Evolutionary conservation across 2,113 vertebrate genomes (phyloP).

Genomic region (Platysteira castanea): DNA sequence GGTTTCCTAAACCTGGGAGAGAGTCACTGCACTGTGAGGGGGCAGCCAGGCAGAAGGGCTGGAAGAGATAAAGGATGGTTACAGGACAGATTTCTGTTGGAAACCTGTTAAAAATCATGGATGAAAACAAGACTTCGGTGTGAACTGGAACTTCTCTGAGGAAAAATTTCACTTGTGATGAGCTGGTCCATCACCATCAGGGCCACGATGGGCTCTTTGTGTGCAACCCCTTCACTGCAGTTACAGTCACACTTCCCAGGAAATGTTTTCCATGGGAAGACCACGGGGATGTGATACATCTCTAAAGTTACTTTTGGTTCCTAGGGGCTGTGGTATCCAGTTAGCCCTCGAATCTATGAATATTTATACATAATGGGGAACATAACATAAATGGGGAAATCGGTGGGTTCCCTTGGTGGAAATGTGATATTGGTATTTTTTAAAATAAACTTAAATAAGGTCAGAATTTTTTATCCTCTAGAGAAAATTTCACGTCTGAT

Average conservation of each 20-base stretch:
- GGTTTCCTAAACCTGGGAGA: neutral
- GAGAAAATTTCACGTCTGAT: slow-evolving; percentile 81
- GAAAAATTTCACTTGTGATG: neutral
- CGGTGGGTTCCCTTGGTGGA: slow-evolving; percentile 44
- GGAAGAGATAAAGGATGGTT: neutral
- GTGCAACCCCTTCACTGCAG: neutral
- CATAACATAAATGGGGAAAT: slow-evolving; percentile 55
- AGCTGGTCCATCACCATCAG: neutral
- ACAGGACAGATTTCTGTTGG: neutral
- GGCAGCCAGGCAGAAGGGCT: neutral
- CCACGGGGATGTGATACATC: fast-evolving
- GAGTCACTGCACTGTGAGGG: neutral
- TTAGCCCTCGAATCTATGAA: slow-evolving; percentile 46
- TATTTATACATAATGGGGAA: no score
- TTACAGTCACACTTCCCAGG: neutral
- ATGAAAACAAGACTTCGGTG: neutral
- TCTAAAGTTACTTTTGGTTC: neutral
- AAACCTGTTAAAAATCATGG: neutral
- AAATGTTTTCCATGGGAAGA: neutral
- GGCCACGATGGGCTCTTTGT: neutral
- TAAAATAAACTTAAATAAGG: slow-evolving; percentile 77
- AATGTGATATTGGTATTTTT: slow-evolving; percentile 72
- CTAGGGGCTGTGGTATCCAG: neutral
- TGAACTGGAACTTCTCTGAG: neutral
- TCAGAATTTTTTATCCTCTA: slow-evolving; percentile 76